phyloP scores from a whole-genome alignment of 2,888 invertebrate genomes.

The Pseudolycoriella hygida region DNA sequence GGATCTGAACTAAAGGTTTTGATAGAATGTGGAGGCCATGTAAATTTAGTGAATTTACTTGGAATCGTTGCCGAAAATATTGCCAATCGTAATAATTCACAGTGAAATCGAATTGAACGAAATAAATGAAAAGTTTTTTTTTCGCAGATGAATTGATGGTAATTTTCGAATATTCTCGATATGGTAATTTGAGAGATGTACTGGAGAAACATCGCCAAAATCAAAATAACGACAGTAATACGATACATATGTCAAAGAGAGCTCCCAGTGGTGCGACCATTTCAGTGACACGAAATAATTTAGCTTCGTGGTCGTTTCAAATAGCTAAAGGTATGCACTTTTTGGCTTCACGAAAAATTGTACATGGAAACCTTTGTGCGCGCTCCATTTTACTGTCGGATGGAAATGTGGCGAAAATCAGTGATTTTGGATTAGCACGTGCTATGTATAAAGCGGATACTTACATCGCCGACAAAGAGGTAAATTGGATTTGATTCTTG shows the following conservation, averaged over 20 bases:
- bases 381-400: conserved; percentile 3
- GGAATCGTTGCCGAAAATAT: conserved; percentile 4
- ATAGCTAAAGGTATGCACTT: conserved; percentile 1
- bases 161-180: no score
- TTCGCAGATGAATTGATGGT: no score
- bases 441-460: conserved; percentile 2
- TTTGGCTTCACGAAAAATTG: not conserved
- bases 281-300: conserved; percentile 1
- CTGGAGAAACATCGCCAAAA: no score
- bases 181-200: no score
- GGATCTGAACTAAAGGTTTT: conserved; percentile 2
- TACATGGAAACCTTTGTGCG: conserved; percentile 1
- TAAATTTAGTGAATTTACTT: conserved; percentile 1
- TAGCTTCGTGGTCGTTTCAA: conserved; percentile 3
- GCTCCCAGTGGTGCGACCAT: not conserved
- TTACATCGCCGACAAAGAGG: conserved; percentile 3
- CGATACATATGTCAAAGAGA: not conserved
- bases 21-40: conserved; percentile 2
- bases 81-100: conserved; percentile 3
- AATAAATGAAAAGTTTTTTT: not conserved
- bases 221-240: not conserved
- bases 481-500: not conserved
- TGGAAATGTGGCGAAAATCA: conserved; percentile 4
- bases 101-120: no score
- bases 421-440: conserved; percentile 5